phyloP scores from a whole-genome alignment of 2,888 invertebrate species.

The Polyommatus icarus region DNA sequence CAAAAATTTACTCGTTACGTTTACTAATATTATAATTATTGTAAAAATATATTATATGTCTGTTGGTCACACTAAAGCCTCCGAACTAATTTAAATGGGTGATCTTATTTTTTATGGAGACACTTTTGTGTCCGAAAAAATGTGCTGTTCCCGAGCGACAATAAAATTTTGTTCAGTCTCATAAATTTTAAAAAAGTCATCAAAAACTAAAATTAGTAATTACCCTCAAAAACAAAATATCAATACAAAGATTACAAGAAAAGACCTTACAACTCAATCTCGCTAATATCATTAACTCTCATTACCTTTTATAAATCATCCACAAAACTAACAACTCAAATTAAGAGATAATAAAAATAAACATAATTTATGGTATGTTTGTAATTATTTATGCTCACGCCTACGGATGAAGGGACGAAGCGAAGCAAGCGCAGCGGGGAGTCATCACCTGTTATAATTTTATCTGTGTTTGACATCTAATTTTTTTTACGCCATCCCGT shows the following conservation, averaged over 20 bases:
- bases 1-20: background rate
- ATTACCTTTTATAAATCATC: slow-evolving; percentile 1
- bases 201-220: background rate
- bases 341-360: slow-evolving; percentile 34
- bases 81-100: too few relatives aligned
- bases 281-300: background rate
- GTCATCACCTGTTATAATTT: slow-evolving; percentile 27
- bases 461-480: slow-evolving; percentile 29
- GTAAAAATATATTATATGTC: too few relatives aligned
- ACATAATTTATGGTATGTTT: slow-evolving; percentile 33
- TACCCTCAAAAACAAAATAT: background rate
- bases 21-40: too few relatives aligned
- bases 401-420: slow-evolving; percentile 33
- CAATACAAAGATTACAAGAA: background rate
- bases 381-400: slow-evolving; percentile 34
- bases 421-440: slow-evolving; percentile 25
- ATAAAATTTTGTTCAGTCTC: too few relatives aligned
- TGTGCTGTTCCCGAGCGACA: too few relatives aligned
- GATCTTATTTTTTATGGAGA: too few relatives aligned
- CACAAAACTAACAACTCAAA: slow-evolving; percentile 14
- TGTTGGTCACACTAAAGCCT: too few relatives aligned
- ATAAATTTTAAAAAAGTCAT: background rate
- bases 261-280: background rate
- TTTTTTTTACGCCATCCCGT: slow-evolving; percentile 6
- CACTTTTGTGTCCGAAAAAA: too few relatives aligned